Percentiles rank a stretch among this genome's conserved stretches.
Conservation (phyloP, 2,888 invertebrate genomes). For the Andrena camellia region DNA sequence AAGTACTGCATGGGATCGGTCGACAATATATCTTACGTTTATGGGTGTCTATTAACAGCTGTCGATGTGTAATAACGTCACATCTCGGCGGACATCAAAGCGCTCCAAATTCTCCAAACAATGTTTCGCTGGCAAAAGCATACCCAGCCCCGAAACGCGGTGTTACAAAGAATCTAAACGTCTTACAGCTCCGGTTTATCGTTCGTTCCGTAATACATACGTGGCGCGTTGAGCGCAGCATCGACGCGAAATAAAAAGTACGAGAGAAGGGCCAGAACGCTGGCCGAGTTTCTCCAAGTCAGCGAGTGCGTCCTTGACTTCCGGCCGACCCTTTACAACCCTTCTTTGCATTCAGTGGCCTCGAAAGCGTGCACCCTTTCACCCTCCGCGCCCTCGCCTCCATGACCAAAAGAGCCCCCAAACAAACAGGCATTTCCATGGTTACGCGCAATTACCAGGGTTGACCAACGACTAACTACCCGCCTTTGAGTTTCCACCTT, state of each 20-base stretch:
- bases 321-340: slow-evolving; percentile 79
- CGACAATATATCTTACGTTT: neutral
- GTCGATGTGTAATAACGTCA: too few relatives aligned
- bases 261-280: slow-evolving; percentile 11
- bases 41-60: too few relatives aligned
- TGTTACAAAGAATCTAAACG: too few relatives aligned
- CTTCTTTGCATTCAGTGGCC: slow-evolving; percentile 79
- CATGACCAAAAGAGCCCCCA: slow-evolving; percentile 75
- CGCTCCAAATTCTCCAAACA: too few relatives aligned
- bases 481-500: slow-evolving; percentile 78
- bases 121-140: too few relatives aligned
- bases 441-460: slow-evolving; percentile 81
- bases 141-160: too few relatives aligned
- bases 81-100: too few relatives aligned
- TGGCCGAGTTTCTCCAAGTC: slow-evolving; percentile 75
- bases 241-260: slow-evolving; percentile 24
- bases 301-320: slow-evolving; percentile 79
- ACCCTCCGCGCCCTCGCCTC: slow-evolving; percentile 67
- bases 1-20: neutral
- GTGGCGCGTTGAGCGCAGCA: neutral
- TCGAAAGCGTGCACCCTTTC: slow-evolving; percentile 73
- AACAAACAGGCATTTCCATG: slow-evolving; percentile 82
- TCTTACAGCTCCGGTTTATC: too few relatives aligned
- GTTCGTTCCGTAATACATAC: neutral
- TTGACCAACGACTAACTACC: slow-evolving; percentile 77